phyloP scores from a whole-genome alignment of 2,888 invertebrate species.

The Resseliella maxima region DNA sequence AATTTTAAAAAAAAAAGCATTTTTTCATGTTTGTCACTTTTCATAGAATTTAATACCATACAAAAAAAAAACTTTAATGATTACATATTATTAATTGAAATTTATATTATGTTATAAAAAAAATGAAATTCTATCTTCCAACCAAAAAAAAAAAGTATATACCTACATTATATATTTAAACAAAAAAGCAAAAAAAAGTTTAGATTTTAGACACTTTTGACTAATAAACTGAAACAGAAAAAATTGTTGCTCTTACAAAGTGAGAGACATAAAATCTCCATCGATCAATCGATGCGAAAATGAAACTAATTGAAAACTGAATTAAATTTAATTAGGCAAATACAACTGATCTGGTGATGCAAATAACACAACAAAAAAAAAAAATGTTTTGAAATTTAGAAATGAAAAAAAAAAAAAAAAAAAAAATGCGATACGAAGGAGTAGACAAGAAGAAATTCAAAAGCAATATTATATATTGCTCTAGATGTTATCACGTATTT shows the following conservation, averaged over 20 bases:
- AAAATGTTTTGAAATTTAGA: neutral
- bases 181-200: neutral
- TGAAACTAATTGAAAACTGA: neutral
- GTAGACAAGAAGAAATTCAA: neutral
- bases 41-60: constrained; percentile 23
- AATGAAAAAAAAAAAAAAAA: neutral
- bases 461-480: constrained; percentile 38
- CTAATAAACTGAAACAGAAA: neutral
- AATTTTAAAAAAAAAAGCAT: neutral
- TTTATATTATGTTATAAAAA: constrained; percentile 28
- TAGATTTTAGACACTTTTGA: constrained; percentile 34
- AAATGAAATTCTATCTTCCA: constrained; percentile 26
- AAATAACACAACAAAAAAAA: neutral
- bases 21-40: constrained; percentile 23
- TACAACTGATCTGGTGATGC: constrained; percentile 13
- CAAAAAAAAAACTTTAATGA: neutral
- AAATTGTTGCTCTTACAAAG: constrained; percentile 11
- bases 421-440: neutral
- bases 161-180: constrained; percentile 1
- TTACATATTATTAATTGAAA: constrained; percentile 32
- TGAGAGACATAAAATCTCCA: neutral
- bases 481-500: constrained; percentile 38
- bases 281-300: neutral
- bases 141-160: constrained; percentile 10
- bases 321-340: neutral